These are phyloP conservation scores for Amazona ochrocephala DNA, from an alignment of 2,797 vertebrate species.

Conservation along the genomic window DNA sequence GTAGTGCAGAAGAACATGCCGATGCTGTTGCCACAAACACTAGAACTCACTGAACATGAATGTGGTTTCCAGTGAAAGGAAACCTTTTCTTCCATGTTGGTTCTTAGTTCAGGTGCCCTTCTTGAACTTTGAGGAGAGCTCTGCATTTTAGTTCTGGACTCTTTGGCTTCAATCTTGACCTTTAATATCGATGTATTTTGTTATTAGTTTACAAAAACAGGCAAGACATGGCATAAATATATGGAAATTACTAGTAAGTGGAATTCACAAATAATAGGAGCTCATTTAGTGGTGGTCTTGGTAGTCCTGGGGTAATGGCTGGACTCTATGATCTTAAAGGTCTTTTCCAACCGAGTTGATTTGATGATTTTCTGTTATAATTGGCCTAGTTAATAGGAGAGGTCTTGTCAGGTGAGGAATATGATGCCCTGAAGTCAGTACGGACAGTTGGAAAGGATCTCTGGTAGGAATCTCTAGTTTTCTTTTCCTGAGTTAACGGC, in stretches of 20 bases:
- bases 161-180: not conserved
- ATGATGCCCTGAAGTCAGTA: not conserved
- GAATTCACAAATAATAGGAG: not conserved
- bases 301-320: not conserved
- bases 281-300: not conserved
- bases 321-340: not conserved
- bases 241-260: slow-evolving; percentile 33
- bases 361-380: slow-evolving; percentile 1
- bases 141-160: slow-evolving; percentile 6
- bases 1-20: slow-evolving; percentile 11
- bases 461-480: not conserved
- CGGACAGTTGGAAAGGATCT: not conserved
- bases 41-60: not conserved
- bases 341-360: not conserved
- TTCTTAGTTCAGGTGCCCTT: not conserved
- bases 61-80: not conserved
- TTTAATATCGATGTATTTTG: not conserved
- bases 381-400: slow-evolving; percentile 37
- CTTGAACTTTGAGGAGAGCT: not conserved
- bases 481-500: not conserved
- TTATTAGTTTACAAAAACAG: slow-evolving; percentile 33
- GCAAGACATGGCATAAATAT: not conserved
- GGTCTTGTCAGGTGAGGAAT: slow-evolving; percentile 14
- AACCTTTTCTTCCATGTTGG: not conserved
- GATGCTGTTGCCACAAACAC: not conserved